Percentiles rank a stretch among this genome's conserved stretches.
Evolutionary conservation across 2,888 invertebrate species (phyloP).

Genomic region (Axea sp.): DNA sequence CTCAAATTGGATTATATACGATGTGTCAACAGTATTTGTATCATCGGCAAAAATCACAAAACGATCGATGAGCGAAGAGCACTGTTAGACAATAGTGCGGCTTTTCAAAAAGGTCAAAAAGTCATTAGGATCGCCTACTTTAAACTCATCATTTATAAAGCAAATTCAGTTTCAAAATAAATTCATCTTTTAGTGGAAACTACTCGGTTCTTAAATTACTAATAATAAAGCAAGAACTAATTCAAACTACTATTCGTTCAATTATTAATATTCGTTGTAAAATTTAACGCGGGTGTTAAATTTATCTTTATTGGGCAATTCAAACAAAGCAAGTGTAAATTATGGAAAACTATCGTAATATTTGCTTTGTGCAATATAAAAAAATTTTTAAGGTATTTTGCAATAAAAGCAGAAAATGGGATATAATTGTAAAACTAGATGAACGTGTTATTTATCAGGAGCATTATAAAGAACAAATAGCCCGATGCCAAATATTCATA

Average conservation of each 20-base stretch:
- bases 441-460: slow-evolving; percentile 7
- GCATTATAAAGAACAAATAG: slow-evolving; percentile 26
- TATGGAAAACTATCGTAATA: too few species aligned
- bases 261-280: too few species aligned
- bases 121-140: slow-evolving; percentile 8
- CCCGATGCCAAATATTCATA: slow-evolving; percentile 27
- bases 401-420: slow-evolving; percentile 2
- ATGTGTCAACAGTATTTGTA: slow-evolving; percentile 54
- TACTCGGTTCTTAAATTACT: too few species aligned
- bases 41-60: slow-evolving; percentile 42
- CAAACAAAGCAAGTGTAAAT: slow-evolving; percentile 1
- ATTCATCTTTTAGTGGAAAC: too few species aligned
- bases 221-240: too few species aligned
- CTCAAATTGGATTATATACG: slow-evolving; percentile 37
- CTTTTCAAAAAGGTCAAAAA: slow-evolving; percentile 35
- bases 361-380: too few species aligned
- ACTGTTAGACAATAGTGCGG: slow-evolving; percentile 5
- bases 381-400: not conserved
- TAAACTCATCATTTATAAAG: not conserved
- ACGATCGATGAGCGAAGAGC: slow-evolving; percentile 32
- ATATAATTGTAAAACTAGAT: slow-evolving; percentile 10
- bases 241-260: too few species aligned
- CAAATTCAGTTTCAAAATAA: not conserved
- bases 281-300: too few species aligned
- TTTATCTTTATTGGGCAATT: too few species aligned